Evolutionary conservation across 2,888 invertebrate genomes (phyloP).

Genomic region (Lasius platythorax): DNA sequence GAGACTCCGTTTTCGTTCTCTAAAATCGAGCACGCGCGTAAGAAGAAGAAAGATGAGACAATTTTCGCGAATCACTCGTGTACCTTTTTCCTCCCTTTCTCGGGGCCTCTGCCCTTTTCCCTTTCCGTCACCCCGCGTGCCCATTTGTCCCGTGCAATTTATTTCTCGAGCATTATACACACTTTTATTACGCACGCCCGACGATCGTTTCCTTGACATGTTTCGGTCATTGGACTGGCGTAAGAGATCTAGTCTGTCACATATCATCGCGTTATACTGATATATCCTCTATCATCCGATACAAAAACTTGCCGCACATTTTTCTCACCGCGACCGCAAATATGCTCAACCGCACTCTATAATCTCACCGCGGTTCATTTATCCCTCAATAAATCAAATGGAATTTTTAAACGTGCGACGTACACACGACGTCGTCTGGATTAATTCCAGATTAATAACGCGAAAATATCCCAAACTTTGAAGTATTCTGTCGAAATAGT

Average conservation of each 20-base stretch:
- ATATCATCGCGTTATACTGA: not conserved
- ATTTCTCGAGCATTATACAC: not conserved
- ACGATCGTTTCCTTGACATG: constrained; percentile 27
- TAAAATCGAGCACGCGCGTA: not conserved
- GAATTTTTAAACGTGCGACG: not conserved
- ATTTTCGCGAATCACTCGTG: constrained; percentile 7
- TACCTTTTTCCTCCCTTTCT: not conserved
- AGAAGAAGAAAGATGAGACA: not conserved
- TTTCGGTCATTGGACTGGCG: constrained; percentile 29
- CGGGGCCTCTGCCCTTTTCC: not conserved
- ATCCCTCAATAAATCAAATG: not conserved
- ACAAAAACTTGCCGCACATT: not conserved
- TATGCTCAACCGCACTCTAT: not conserved
- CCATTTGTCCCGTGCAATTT: not conserved
- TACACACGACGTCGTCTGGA: not conserved
- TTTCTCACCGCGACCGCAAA: not conserved
- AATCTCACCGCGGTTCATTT: not conserved
- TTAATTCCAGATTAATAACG: not conserved
- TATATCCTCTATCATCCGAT: not conserved
- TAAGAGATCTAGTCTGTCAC: constrained; percentile 1
- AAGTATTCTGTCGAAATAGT: not conserved
- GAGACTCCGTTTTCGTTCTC: not conserved
- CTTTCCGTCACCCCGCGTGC: not conserved
- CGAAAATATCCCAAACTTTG: not conserved
- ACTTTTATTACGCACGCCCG: not conserved